phyloP scores from a whole-genome alignment of 1,140 invertebrate genomes.

The Lordiphosa mommai region DNA sequence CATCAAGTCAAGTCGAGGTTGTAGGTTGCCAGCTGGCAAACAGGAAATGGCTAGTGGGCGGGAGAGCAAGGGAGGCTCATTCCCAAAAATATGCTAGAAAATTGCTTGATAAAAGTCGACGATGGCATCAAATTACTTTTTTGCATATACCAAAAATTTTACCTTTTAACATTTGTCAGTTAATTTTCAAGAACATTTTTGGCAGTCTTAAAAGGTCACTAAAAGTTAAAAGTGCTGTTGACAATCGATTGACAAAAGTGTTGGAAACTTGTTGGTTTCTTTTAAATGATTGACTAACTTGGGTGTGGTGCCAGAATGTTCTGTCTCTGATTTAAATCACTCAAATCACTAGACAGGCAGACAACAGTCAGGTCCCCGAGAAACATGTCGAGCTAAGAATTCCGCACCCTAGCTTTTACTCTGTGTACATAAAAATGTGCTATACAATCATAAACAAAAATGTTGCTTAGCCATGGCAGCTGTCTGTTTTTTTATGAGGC shows the following conservation, averaged over 20 bases:
- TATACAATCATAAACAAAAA: constrained; percentile 60
- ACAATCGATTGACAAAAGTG: constrained; percentile 37
- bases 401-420: constrained; percentile 10
- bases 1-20: constrained; percentile 42
- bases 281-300: no score
- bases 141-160: constrained; percentile 17
- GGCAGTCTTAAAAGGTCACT: constrained; percentile 28
- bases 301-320: no score
- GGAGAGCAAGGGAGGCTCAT: neutral
- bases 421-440: constrained; percentile 35
- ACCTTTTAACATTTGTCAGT: constrained; percentile 19
- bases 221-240: constrained; percentile 14
- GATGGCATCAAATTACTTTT: constrained; percentile 58
- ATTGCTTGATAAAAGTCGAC: constrained; percentile 47
- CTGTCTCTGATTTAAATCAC: no score
- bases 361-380: neutral
- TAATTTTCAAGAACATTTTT: constrained; percentile 14
- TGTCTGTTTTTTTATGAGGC: constrained; percentile 53
- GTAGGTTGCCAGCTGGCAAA: constrained; percentile 8
- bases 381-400: no score
- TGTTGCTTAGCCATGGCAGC: constrained; percentile 51
- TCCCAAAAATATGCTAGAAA: constrained; percentile 50
- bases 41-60: constrained; percentile 37
- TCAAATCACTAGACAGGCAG: no score
- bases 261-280: no score